Base-by-base conservation (phyloP, 2,888 invertebrate genomes). In the Limenitis camilla region DNA sequence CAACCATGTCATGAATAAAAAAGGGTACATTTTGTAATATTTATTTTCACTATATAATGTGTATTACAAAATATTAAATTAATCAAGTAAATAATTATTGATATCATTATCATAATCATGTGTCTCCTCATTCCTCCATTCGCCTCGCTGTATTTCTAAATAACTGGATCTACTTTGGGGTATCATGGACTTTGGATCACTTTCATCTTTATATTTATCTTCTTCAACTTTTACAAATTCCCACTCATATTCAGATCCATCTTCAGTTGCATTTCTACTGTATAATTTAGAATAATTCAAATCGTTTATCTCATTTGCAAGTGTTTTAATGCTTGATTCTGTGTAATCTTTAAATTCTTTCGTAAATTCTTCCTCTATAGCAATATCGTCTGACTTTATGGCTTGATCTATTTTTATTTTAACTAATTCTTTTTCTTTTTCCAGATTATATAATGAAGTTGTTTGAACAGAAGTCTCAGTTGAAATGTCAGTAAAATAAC, bases 111-210 rank as follows among this genome's bases (percentile, higher is more conserved):
- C 74, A 47, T 70, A 72, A 40, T 78, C 73, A 19, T 63, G 55
- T 44, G 61, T 62, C 3, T 75, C 73, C 5, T 74, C 74, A 7
- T 67, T 67, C 55, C 66, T 72, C 69, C 72, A 74, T 27, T 74
- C 67, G 49, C 63, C 71, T 53, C 70, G 71, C 45, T 70, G 68
- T 40, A 77, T 71, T 58, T 80, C 74, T 52, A 79, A 69, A 63
- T 80, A 79, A 27, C 67, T 58, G 2, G 78, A 69, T 59, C 72
- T 69, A 43, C 66, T 61, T 8, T 68, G 47, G 8, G 78, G 74
- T 42, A 72, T 46, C 68, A 75, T 73, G 3, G 78, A 73, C 5
- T 62, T 67, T 31, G 47, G 7, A 6, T 28, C 6, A 11, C 48
- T 5, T 19, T 48, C 38, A 40, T 41, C 29, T 35, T 45, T 47